Conservation (phyloP, 1,140 invertebrate genomes). For the Venustaconcha ellipsiformis region DNA sequence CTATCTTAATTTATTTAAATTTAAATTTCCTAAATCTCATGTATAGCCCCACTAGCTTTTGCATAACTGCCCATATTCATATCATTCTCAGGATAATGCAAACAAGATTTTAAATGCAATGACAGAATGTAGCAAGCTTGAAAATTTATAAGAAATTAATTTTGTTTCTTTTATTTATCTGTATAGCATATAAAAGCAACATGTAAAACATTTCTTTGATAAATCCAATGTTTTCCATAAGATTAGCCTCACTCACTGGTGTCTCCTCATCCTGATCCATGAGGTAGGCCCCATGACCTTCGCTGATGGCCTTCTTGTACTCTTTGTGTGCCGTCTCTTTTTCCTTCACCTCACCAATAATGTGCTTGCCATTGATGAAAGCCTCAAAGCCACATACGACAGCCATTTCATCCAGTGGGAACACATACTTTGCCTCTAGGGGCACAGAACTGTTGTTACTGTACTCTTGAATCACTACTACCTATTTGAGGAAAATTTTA, state of each 20-base stretch:
- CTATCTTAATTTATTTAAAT: no score
- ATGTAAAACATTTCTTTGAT: no score
- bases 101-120: no score
- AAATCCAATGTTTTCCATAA: no score
- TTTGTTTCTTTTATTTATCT: no score
- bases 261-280: conserved; percentile 70
- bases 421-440: conserved; percentile 70
- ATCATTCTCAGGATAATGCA: no score
- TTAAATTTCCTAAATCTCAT: no score
- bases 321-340: conserved; percentile 69
- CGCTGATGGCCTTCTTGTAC: conserved; percentile 70
- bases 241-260: conserved; percentile 52
- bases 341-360: conserved; percentile 71
- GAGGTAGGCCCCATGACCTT: conserved; percentile 71
- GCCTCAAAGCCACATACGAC: conserved; percentile 71
- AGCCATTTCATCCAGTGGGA: conserved; percentile 68
- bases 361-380: conserved; percentile 69
- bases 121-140: no score
- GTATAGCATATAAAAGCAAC: no score
- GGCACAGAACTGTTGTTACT: conserved; percentile 53
- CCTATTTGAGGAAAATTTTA: conserved; percentile 37
- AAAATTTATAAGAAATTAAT: no score
- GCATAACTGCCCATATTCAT: no score
- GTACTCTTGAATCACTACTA: conserved; percentile 65
- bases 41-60: no score